Evolutionary conservation across 2,888 invertebrate species (phyloP).

Genomic region (Harmothoe impar): DNA sequence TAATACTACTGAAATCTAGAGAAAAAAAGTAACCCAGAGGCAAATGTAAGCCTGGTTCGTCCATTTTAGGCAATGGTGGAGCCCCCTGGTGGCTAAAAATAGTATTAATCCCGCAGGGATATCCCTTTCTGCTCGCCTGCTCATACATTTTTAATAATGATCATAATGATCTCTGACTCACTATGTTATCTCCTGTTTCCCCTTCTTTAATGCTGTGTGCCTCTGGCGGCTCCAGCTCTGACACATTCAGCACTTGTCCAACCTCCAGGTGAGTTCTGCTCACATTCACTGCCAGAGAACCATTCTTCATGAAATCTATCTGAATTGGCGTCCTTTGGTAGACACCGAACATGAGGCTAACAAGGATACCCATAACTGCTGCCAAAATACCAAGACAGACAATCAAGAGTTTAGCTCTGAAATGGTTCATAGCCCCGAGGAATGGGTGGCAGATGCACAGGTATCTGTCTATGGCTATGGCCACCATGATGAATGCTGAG

Average conservation of each 20-base stretch:
- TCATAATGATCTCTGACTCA: too few species aligned
- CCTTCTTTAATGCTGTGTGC: constrained; percentile 65
- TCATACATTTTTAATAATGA: too few species aligned
- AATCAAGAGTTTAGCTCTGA: constrained; percentile 73
- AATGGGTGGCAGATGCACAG: constrained; percentile 80
- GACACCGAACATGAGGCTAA: constrained; percentile 74
- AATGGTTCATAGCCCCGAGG: constrained; percentile 76
- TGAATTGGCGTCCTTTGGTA: constrained; percentile 61
- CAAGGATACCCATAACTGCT: constrained; percentile 75
- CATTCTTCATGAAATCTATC: background rate
- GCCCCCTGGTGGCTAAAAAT: too few species aligned
- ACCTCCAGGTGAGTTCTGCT: background rate
- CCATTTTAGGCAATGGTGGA: too few species aligned
- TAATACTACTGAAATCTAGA: too few species aligned
- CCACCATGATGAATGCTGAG: constrained; percentile 79
- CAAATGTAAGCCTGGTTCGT: too few species aligned
- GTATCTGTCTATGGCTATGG: constrained; percentile 75
- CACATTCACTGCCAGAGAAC: background rate
- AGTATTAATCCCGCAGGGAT: too few species aligned
- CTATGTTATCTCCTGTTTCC: too few species aligned
- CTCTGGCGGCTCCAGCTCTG: background rate
- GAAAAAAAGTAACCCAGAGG: too few species aligned
- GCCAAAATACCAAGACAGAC: constrained; percentile 74
- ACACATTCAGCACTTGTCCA: background rate
- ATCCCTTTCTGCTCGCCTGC: too few species aligned